phyloP scores from a whole-genome alignment of 2,797 vertebrate species.

The Eulemur mongoz region DNA sequence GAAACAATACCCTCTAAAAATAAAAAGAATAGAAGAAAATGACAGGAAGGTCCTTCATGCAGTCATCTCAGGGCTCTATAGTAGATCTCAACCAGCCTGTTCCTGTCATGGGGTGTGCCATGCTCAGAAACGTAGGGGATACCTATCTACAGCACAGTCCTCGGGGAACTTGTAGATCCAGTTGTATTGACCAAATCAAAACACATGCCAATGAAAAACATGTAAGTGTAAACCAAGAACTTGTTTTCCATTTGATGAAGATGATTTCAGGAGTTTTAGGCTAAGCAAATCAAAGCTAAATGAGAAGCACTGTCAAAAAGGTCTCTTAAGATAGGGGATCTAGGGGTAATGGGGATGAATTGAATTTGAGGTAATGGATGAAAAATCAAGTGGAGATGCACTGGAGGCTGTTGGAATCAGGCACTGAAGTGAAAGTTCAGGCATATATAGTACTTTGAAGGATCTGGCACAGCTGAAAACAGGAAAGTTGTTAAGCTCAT shows the following conservation, averaged over 20 bases:
- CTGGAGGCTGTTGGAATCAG: background rate
- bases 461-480: background rate
- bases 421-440: background rate
- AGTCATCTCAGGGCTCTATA: background rate
- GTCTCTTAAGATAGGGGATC: background rate
- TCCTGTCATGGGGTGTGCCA: background rate
- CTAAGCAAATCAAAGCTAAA: background rate
- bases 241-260: background rate
- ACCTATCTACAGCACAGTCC: rapidly evolving
- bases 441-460: background rate
- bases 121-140: background rate
- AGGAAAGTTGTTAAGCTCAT: background rate
- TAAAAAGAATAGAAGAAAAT: background rate
- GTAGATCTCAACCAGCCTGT: background rate
- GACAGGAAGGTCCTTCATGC: background rate
- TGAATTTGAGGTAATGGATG: background rate
- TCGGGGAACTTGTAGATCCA: background rate
- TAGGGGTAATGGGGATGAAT: background rate
- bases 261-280: background rate
- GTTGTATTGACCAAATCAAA: background rate
- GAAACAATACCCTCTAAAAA: background rate
- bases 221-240: background rate
- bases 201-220: background rate
- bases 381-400: background rate
- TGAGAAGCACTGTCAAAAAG: background rate